Conservation (phyloP, 2,797 vertebrate species). For the Pterois miles region DNA sequence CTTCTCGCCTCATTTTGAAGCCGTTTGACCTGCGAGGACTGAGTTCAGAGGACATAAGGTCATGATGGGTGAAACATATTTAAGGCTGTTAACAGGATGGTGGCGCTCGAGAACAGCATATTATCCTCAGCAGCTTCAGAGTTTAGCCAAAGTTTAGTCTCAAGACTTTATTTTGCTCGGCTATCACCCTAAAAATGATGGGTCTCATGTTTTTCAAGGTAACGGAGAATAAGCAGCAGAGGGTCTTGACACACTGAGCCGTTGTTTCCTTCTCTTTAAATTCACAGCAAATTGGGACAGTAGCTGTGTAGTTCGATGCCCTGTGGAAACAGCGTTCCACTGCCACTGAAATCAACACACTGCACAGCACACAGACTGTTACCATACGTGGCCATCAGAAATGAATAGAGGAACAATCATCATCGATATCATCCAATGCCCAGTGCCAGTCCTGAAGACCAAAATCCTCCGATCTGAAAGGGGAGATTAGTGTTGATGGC, state of each 20-base stretch:
- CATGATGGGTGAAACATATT: not conserved
- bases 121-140: not conserved
- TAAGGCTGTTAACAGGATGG: not conserved
- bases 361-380: conserved; percentile 59
- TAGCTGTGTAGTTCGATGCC: not conserved
- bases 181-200: not conserved
- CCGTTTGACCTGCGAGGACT: conserved; percentile 77
- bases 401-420: conserved; percentile 92
- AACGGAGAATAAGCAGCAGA: not conserved
- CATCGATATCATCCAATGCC: conserved; percentile 95
- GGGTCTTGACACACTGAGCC: too few species aligned
- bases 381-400: conserved; percentile 88
- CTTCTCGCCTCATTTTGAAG: conserved; percentile 70
- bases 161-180: not conserved
- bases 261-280: not conserved
- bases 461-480: conserved; percentile 93
- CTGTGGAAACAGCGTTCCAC: not conserved
- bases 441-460: conserved; percentile 96
- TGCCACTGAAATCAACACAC: conserved; percentile 48
- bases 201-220: not conserved
- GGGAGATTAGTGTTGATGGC: conserved; percentile 79
- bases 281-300: not conserved
- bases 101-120: not conserved
- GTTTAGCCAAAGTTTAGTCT: not conserved
- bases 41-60: conserved; percentile 61